Conservation (phyloP, 2,113 vertebrate genomes). For the Pelusios castaneus region DNA sequence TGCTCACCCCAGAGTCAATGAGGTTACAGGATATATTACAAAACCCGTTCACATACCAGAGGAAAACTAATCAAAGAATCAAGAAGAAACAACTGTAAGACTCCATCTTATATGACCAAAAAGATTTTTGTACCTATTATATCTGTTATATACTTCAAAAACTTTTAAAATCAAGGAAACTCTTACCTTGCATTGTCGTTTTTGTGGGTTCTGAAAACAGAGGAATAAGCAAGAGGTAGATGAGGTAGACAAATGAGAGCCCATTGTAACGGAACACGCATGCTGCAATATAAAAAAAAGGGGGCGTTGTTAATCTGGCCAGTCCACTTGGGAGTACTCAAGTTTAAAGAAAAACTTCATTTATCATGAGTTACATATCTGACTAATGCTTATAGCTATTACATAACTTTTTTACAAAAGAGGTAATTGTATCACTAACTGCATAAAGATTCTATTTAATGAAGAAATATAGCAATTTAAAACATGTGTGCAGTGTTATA, state of each 20-base stretch:
- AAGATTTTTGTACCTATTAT: neutral
- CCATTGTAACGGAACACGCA: constrained; percentile 98
- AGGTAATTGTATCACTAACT: neutral
- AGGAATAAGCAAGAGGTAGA: constrained; percentile 97
- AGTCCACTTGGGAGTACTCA: neutral
- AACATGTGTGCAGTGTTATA: neutral
- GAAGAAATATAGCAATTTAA: neutral
- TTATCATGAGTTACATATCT: neutral
- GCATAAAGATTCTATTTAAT: neutral
- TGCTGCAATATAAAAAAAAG: constrained; percentile 76
- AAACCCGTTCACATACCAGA: neutral
- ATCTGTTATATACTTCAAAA: neutral
- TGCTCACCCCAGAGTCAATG: accelerated
- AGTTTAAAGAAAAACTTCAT: neutral
- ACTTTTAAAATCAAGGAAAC: neutral
- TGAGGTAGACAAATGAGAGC: constrained; percentile 98
- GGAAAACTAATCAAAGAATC: neutral
- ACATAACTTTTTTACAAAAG: neutral
- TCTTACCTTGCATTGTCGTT: constrained; percentile 95
- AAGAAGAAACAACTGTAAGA: neutral
- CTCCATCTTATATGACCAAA: neutral
- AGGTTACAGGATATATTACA: neutral
- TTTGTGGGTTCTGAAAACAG: constrained; percentile 94
- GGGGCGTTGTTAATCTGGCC: neutral
- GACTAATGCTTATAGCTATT: neutral